Evolutionary conservation across 2,113 vertebrate species (phyloP).

Genomic region (Cepphus grylle): DNA sequence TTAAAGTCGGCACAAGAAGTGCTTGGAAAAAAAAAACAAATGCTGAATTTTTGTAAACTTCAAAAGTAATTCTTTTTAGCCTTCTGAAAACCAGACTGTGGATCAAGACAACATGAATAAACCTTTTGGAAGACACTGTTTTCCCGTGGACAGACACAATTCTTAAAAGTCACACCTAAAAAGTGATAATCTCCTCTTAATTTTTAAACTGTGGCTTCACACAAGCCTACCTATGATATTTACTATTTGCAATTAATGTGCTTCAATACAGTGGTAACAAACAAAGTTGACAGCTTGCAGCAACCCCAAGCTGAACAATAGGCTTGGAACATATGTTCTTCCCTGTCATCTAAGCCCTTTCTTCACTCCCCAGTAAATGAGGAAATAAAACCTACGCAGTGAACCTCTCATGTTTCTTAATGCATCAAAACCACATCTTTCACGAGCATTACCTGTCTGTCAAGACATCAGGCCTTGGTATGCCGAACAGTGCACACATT

Average conservation of each 20-base stretch:
- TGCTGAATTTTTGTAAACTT: not conserved
- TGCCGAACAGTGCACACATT: not conserved
- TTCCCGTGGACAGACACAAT: not conserved
- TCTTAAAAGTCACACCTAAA: not conserved
- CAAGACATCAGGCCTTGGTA: not conserved
- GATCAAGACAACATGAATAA: not conserved
- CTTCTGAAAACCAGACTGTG: not conserved
- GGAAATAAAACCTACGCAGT: not conserved
- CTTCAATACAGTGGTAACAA: not conserved
- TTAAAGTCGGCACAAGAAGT: not conserved
- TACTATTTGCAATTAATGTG: not conserved
- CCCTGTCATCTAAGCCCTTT: not conserved
- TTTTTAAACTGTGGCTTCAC: not conserved
- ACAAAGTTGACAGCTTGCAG: not conserved
- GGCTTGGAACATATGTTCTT: not conserved
- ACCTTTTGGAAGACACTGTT: not conserved
- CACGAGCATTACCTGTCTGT: not conserved
- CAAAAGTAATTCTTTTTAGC: not conserved
- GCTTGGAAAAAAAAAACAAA: not conserved
- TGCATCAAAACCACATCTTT: slow-evolving; percentile 1
- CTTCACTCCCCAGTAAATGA: not conserved
- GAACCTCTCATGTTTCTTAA: not conserved
- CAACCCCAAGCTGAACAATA: not conserved
- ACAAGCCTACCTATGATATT: not conserved
- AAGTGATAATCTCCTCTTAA: not conserved